These are phyloP conservation scores for Siniperca obscura DNA, from an alignment of 2,797 vertebrate genomes.

Conservation along the genomic window DNA sequence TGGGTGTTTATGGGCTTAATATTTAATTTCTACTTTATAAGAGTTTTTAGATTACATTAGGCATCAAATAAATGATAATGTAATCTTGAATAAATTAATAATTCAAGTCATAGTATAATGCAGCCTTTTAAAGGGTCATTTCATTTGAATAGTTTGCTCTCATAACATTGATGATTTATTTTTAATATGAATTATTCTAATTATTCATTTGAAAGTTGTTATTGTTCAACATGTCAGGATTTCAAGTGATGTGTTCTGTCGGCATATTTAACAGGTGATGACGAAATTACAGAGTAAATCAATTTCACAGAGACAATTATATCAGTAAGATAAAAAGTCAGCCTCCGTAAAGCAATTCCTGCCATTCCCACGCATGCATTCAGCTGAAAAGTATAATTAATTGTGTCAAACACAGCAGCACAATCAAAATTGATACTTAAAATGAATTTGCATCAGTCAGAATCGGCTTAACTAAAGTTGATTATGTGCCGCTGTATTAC, in stretches of 20 bases:
- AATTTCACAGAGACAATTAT: conserved; percentile 50
- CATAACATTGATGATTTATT: conserved; percentile 17
- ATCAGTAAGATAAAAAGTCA: conserved; percentile 44
- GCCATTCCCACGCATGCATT: conserved; percentile 25
- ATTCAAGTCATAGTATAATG: conserved; percentile 6
- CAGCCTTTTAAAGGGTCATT: conserved; percentile 2
- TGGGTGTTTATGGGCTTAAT: not conserved
- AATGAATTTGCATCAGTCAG: conserved; percentile 50
- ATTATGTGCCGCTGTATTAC: conserved; percentile 16
- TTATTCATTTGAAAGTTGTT: conserved; percentile 43
- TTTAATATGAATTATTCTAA: conserved; percentile 17
- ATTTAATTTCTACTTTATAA: not conserved
- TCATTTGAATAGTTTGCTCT: conserved; percentile 2
- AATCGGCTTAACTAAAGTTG: conserved; percentile 34
- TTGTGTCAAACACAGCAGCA: conserved; percentile 45
- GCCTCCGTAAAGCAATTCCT: conserved; percentile 23
- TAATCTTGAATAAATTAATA: not conserved
- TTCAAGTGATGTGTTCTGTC: conserved; percentile 12
- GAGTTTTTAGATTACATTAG: not conserved
- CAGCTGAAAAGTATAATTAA: conserved; percentile 53
- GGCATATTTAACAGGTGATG: conserved; percentile 44
- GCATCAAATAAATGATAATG: not conserved
- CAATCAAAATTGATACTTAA: conserved; percentile 44
- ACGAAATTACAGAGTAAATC: conserved; percentile 44
- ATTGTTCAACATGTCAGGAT: conserved; percentile 19